Base-by-base conservation (phyloP, 1,140 invertebrate species). In the Drosophila sp. region DNA sequence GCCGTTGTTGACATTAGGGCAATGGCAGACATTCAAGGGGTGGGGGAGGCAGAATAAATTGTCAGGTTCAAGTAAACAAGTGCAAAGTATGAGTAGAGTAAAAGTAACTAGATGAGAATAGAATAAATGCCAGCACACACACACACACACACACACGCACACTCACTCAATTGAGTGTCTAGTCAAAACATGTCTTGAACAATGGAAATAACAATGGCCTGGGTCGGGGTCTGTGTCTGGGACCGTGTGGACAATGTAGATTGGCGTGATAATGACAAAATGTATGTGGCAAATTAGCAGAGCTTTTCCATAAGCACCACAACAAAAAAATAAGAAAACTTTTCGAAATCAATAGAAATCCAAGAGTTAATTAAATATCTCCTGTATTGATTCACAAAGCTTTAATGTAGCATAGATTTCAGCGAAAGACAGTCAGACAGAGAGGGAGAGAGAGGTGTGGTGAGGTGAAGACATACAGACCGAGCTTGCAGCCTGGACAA, bases 31-130 rank as follows among this genome's bases (percentile, higher is more conserved):
- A 29, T 2, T 29, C 27, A 29, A 4, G 13, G 13, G 48, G 21
- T 21, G 21, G 21, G 1, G 21, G 21, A 21, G 4, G 21, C n/a
- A n/a, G n/a, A n/a, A n/a, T n/a, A n/a, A n/a, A n/a, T 59, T 53
- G 41, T 41, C 57, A 62, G 51, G 65, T 69, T 69, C 66, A 73
- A 58, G 71, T 73, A 73, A 73, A 69, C 51, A 72, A 45, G n/a
- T 27, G 36, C 16, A 25, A 53, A 62, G 18, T 50, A 36, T 27
- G 29, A 40, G 18, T 38, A 25, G 25, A 43, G 8, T 43, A 29
- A 40, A 72, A 69, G 38, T 43, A 43, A 57, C 32, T 67, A 48
- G 32, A 50, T 50, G 43, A 50, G 50, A 53, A 53, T 38, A 38
- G 41, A 56, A 54, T 46, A 8, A 11, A 13, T 36, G 54, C 54